phyloP scores from a whole-genome alignment of 1,140 invertebrate species.

The Bombus fervidus region DNA sequence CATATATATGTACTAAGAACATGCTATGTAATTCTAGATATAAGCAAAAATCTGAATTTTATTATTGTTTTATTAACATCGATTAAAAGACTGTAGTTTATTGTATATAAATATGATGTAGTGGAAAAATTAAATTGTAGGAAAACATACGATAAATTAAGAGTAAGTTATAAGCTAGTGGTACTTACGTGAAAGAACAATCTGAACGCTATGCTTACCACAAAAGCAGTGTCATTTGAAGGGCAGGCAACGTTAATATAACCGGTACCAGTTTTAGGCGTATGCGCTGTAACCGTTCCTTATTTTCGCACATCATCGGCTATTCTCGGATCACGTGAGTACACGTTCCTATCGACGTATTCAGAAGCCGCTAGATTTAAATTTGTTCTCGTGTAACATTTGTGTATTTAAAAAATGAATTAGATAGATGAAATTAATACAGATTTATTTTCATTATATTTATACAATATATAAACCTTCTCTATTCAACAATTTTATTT shows the following conservation, averaged over 20 bases:
- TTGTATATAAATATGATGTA: background rate
- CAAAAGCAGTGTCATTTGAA: slow-evolving; percentile 81
- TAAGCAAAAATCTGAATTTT: background rate
- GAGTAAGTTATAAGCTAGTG: background rate
- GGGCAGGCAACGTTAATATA: slow-evolving; percentile 79
- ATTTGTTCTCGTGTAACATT: background rate
- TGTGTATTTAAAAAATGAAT: background rate
- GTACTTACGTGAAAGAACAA: slow-evolving; percentile 71
- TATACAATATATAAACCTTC: background rate
- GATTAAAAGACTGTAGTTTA: background rate
- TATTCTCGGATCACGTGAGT: slow-evolving; percentile 60
- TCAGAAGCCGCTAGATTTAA: slow-evolving; percentile 50
- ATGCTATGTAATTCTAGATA: slow-evolving; percentile 1
- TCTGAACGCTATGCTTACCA: slow-evolving; percentile 68
- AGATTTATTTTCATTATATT: background rate
- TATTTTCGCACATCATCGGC: slow-evolving; percentile 47
- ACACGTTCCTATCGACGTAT: slow-evolving; percentile 50
- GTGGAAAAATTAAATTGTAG: background rate
- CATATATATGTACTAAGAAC: background rate
- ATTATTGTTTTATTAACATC: background rate
- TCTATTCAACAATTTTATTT: slow-evolving; percentile 3
- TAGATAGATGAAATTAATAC: background rate
- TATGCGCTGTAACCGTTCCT: slow-evolving; percentile 64
- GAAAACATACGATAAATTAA: background rate
- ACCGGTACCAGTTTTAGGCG: slow-evolving; percentile 61